Conservation (phyloP, 1,140 invertebrate species). For the Fragariocoptes setiger region DNA sequence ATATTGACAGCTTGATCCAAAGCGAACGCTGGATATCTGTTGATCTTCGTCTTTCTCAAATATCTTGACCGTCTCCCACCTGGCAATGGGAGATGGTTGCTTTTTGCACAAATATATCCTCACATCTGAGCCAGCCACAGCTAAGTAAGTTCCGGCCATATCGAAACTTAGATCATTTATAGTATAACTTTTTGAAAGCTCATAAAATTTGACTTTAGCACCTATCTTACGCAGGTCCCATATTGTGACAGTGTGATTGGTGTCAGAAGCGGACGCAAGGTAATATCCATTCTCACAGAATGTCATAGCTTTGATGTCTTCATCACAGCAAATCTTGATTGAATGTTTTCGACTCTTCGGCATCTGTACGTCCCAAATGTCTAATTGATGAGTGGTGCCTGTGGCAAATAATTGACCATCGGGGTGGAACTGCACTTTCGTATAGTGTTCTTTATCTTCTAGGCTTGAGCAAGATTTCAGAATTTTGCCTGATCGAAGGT, state of each 20-base stretch:
- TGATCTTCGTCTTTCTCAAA: too few relatives aligned
- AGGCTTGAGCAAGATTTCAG: too few relatives aligned
- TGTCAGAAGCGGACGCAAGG: constrained; percentile 79
- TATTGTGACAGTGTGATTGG: constrained; percentile 82
- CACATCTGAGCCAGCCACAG: constrained; percentile 74
- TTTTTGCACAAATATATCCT: constrained; percentile 81
- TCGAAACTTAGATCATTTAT: constrained; percentile 76
- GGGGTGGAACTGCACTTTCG: constrained; percentile 88
- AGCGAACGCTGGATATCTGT: too few relatives aligned
- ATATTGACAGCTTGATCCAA: too few relatives aligned
- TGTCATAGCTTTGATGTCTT: constrained; percentile 66
- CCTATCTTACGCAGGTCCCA: constrained; percentile 96
- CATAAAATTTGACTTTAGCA: constrained; percentile 94
- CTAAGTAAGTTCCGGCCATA: constrained; percentile 86
- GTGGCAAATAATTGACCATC: constrained; percentile 97
- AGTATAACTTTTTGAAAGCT: constrained; percentile 54
- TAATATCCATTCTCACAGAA: constrained; percentile 99
- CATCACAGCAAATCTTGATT: too few relatives aligned
- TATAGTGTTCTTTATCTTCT: too few relatives aligned
- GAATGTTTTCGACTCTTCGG: constrained; percentile 79
- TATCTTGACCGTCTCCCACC: constrained; percentile 79
- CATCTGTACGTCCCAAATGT: constrained; percentile 99
- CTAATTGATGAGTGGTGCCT: constrained; percentile 74
- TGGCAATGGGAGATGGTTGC: too few relatives aligned
- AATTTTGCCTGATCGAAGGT: constrained; percentile 58